Evolutionary conservation across 1,140 invertebrate species (phyloP).

Genomic region (Mactra quadrangularis): DNA sequence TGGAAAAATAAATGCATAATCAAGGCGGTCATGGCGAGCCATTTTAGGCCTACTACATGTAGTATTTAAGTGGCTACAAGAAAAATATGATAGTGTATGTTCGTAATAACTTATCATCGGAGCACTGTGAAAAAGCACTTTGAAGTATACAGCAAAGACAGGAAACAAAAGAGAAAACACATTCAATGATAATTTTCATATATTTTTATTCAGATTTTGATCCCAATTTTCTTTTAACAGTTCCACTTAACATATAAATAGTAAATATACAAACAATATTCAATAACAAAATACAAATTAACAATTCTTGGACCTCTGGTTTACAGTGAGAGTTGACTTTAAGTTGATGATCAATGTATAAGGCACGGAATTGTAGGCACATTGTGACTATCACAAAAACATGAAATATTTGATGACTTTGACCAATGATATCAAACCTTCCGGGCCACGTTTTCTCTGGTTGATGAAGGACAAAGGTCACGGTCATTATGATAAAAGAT

Average conservation of each 20-base stretch:
- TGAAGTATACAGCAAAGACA: too few species aligned
- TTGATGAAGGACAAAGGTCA: conserved; percentile 81
- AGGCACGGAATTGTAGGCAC: conserved; percentile 76
- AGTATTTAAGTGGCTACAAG: too few species aligned
- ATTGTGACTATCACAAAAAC: conserved; percentile 78
- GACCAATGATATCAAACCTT: conserved; percentile 83
- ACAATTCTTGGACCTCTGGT: conserved; percentile 17
- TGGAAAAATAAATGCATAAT: too few species aligned
- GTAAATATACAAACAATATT: conserved; percentile 37
- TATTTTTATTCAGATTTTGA: conserved; percentile 21
- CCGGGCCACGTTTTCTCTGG: conserved; percentile 83
- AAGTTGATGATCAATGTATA: conserved; percentile 57
- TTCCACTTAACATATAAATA: background rate
- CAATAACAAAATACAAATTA: background rate
- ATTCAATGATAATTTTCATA: too few species aligned
- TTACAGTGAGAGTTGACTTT: conserved; percentile 39
- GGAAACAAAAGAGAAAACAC: too few species aligned
- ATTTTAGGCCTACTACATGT: too few species aligned
- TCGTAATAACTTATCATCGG: too few species aligned
- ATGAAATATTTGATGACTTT: conserved; percentile 84
- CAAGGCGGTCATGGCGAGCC: too few species aligned
- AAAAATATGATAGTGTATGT: too few species aligned
- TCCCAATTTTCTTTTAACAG: conserved; percentile 22
- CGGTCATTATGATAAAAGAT: conserved; percentile 61
- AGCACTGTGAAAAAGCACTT: too few species aligned